Evolutionary conservation across 53 echinoderm and acorn worm genomes (phyloP), one percentile per base, ranked within the genome.

Genomic region (Zoroaster sp.): DNA sequence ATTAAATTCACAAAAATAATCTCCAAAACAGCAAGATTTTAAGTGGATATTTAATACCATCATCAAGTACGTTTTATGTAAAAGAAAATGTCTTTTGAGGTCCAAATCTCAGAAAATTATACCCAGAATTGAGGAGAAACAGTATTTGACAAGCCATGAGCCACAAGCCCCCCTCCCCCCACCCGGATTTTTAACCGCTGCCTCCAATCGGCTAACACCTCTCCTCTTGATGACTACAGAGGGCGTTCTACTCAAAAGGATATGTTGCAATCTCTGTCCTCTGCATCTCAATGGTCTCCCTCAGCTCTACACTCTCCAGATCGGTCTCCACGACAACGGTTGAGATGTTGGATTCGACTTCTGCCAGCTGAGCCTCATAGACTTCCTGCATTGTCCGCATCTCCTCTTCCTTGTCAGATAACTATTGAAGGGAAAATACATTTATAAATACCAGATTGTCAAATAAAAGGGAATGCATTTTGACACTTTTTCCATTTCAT

Each of bases 281-380:
- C 78, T 92, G 87, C 8, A 67, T 76, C 30, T 97, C 92, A 13
- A 91, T 41, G 18, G 63, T 89, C 40, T 52, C 47, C 30, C 46
- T 33, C 34, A 91, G 49, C 36, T 92, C 78, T 47, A 69, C 41
- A 36, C 35, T 55, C 14, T 92, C 89, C 14, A 77, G 40, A 41
- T 79, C 81, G 1, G 88, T 91, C 40, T 96, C 96, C 4, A 96
- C 91, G 38, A 96, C 87, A 0, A 96, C 91, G 4, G 96, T 96
- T 42, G 96, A 96, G 32, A 94, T 83, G 87, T 96, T 96, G 35
- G 80, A 65, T 49, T 91, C 73, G 21, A 43, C 92, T 49, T 96
- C 96, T 34, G 92, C 91, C 17, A 96, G 82, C 74, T 94, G 94
- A 32, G 78, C 32, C 72, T 94, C 89, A 35, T 90, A 90, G 6